Conservation (phyloP, 2,888 invertebrate genomes). For the Ectropis crepuscularia region DNA sequence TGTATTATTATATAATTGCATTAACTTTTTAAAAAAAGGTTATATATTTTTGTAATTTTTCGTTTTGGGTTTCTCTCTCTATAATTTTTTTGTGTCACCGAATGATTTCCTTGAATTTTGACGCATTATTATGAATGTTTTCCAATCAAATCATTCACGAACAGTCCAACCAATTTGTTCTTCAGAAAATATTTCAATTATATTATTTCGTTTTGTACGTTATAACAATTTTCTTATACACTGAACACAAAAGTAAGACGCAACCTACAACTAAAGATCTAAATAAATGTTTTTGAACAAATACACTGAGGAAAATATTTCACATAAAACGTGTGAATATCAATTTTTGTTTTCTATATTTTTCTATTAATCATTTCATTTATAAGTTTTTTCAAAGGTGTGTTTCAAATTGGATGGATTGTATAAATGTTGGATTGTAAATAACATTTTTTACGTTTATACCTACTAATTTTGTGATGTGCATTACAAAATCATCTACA, state of each 20-base stretch:
- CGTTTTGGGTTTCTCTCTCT: not conserved
- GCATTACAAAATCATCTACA: constrained; percentile 10
- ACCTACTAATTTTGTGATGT: constrained; percentile 32
- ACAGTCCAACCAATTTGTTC: constrained; percentile 65
- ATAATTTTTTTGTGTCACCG: constrained; percentile 36
- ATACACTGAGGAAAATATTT: not conserved
- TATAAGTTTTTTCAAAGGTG: constrained; percentile 22
- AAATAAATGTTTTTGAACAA: too few species aligned
- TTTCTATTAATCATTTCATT: constrained; percentile 8
- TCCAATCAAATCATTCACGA: constrained; percentile 43
- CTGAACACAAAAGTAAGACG: too few species aligned
- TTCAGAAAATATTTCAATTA: not conserved
- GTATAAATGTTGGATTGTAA: constrained; percentile 44
- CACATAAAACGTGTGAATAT: not conserved
- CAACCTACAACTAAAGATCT: too few species aligned
- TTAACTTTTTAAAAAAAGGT: not conserved
- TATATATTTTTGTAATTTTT: constrained; percentile 8
- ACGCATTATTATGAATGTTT: constrained; percentile 40
- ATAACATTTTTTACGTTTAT: constrained; percentile 50
- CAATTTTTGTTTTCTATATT: not conserved
- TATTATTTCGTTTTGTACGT: not conserved
- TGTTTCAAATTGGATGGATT: constrained; percentile 65
- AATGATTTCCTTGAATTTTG: constrained; percentile 6
- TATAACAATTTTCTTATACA: not conserved
- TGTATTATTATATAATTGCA: not conserved